Evolutionary conservation across 2,888 invertebrate species (phyloP).

Genomic region (Pammene fasciana): DNA sequence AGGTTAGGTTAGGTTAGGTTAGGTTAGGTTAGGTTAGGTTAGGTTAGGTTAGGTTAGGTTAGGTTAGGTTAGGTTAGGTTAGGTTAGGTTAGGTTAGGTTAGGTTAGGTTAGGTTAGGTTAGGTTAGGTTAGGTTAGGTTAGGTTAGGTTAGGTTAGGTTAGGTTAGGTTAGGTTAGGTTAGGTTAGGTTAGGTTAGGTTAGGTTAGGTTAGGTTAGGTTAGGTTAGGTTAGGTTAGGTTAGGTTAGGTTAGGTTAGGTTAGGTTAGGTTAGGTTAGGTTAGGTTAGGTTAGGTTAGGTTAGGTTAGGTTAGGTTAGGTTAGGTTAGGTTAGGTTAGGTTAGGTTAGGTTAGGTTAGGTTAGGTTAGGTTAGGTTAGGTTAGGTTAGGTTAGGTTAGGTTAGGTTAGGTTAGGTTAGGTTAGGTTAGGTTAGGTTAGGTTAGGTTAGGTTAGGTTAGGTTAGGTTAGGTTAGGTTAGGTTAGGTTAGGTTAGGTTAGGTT

Average conservation of each 20-base stretch:
- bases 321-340: constrained; percentile 7
- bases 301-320: constrained; percentile 7
- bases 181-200: constrained; percentile 7
- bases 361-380: background rate
- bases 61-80: background rate
- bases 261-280: constrained; percentile 7
- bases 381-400: background rate
- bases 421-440: constrained; percentile 14
- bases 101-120: constrained; percentile 7
- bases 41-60: constrained; percentile 7
- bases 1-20: constrained; percentile 7
- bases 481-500: constrained; percentile 14
- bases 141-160: constrained; percentile 5
- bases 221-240: constrained; percentile 7
- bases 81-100: constrained; percentile 7
- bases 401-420: background rate
- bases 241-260: constrained; percentile 7
- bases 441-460: constrained; percentile 14
- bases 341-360: constrained; percentile 7
- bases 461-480: constrained; percentile 14
- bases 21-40: constrained; percentile 7
- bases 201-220: background rate
- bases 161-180: constrained; percentile 2
- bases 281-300: constrained; percentile 7
- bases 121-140: constrained; percentile 7